phyloP scores from a whole-genome alignment of 2,888 invertebrate species.

The Drosophila pegasa region DNA sequence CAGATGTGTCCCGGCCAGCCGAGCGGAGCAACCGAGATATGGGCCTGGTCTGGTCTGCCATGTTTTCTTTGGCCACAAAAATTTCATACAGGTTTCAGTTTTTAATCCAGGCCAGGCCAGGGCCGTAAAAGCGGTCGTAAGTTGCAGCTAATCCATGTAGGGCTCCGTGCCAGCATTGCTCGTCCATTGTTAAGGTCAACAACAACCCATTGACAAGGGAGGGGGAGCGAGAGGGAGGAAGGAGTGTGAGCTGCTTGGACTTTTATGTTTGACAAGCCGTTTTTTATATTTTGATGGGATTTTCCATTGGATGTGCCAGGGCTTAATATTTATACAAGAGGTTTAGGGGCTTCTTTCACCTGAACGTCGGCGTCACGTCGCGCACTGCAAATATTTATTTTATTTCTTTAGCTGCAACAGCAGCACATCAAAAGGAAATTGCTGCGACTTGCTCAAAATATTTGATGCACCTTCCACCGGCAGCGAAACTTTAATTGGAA shows the following conservation, averaged over 20 bases:
- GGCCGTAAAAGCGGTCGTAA: conserved; percentile 45
- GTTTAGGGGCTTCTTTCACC: conserved; percentile 28
- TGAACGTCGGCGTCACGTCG: background rate
- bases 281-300: conserved; percentile 57
- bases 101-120: conserved; percentile 36
- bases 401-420: conserved; percentile 46
- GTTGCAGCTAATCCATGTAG: conserved; percentile 59
- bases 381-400: conserved; percentile 59
- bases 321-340: conserved; percentile 61
- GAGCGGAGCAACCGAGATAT: no score
- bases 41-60: no score
- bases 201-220: conserved; percentile 19
- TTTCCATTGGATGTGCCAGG: conserved; percentile 44
- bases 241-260: conserved; percentile 21
- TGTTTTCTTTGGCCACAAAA: conserved; percentile 15
- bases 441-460: conserved; percentile 21
- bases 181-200: conserved; percentile 66
- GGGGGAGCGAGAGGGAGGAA: background rate
- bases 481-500: conserved; percentile 43
- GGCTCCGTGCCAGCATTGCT: conserved; percentile 34
- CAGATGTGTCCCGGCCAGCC: conserved; percentile 13
- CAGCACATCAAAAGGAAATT: conserved; percentile 35
- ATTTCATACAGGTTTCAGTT: conserved; percentile 24
- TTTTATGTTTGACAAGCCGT: conserved; percentile 50
- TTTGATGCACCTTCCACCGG: conserved; percentile 17